Conservation (phyloP, 1,140 invertebrate species). For the Papilio glaucus region DNA sequence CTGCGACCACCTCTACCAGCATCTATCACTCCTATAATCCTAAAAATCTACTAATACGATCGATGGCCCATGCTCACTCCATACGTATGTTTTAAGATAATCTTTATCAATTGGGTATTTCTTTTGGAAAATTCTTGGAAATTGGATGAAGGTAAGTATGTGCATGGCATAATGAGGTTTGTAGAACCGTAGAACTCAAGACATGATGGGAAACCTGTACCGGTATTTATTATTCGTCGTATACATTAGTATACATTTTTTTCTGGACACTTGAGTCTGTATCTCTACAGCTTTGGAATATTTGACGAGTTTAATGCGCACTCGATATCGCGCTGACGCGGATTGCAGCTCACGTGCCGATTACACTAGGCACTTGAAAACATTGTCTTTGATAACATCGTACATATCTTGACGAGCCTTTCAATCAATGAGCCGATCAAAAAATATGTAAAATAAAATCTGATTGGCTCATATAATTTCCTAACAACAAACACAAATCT, state of each 20-base stretch:
- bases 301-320: not conserved
- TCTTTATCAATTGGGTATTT: too few species aligned
- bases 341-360: not conserved
- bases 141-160: not conserved
- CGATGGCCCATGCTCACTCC: too few species aligned
- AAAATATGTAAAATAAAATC: not conserved
- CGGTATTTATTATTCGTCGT: not conserved
- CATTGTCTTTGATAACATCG: not conserved
- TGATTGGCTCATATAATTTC: not conserved
- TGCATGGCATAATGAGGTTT: not conserved
- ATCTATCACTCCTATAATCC: too few species aligned
- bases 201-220: not conserved
- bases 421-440: conserved; percentile 10
- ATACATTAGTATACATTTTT: not conserved
- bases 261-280: not conserved
- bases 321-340: not conserved
- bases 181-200: not conserved
- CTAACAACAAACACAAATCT: not conserved
- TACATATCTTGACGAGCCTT: not conserved
- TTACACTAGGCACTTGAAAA: not conserved
- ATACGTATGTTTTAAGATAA: too few species aligned
- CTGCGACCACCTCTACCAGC: too few species aligned
- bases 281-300: not conserved
- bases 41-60: too few species aligned
- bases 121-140: not conserved